These are phyloP conservation scores for Hydrochoerus hydrochaeris DNA, from an alignment of 2,113 vertebrate genomes.

Conservation along the genomic window DNA sequence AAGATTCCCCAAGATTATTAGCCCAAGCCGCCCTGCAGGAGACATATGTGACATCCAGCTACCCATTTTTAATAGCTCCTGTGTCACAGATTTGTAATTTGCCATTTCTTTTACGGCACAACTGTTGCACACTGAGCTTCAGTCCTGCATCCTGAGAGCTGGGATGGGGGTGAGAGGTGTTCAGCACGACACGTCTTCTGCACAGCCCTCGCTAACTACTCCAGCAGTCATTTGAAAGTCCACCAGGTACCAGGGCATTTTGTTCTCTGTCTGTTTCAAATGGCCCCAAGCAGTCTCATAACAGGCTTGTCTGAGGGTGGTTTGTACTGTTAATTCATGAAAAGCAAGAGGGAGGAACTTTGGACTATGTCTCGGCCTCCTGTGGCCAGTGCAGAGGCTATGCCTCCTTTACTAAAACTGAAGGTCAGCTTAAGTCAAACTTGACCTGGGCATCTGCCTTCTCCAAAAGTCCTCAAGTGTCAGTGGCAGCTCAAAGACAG, in stretches of 20 bases:
- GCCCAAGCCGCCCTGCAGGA: neutral
- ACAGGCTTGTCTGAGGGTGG: neutral
- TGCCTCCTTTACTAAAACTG: neutral
- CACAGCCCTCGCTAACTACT: fast-evolving
- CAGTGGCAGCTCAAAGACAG: neutral
- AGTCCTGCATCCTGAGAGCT: too few relatives aligned
- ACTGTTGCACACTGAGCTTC: fast-evolving
- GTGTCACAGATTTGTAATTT: fast-evolving
- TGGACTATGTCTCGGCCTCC: fast-evolving
- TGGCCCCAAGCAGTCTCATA: neutral
- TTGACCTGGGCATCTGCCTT: neutral
- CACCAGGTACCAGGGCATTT: too few relatives aligned
- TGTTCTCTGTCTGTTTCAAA: neutral
- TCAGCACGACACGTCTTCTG: neutral
- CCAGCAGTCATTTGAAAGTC: fast-evolving
- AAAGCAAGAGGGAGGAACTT: fast-evolving
- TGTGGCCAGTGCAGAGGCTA: neutral
- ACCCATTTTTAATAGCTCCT: fast-evolving
- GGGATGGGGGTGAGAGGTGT: neutral
- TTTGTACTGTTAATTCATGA: neutral
- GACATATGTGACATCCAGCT: fast-evolving
- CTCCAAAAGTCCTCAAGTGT: fast-evolving
- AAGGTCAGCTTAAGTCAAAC: neutral
- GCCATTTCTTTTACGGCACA: fast-evolving
- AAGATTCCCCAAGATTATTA: neutral